phyloP scores from a whole-genome alignment of 1,140 invertebrate genomes.

The Chironomus tepperi region DNA sequence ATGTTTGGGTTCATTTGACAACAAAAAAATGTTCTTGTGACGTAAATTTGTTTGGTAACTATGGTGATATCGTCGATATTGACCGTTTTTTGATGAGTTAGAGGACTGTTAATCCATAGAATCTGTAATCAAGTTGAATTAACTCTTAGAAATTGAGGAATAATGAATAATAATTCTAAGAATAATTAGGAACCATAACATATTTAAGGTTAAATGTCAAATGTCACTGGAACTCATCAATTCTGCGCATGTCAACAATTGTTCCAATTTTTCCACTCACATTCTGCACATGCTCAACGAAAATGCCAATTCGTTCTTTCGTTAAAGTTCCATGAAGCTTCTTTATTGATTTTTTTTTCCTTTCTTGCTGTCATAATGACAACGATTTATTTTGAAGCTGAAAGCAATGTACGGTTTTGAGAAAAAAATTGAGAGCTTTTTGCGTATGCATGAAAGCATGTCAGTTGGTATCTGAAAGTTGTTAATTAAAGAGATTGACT shows the following conservation, averaged over 20 bases:
- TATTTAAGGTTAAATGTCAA: conserved; percentile 2
- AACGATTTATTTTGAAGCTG: neutral
- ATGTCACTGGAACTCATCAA: neutral
- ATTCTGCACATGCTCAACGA: neutral
- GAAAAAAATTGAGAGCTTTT: conserved; percentile 2
- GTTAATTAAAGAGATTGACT: neutral
- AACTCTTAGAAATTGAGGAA: no score
- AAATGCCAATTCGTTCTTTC: neutral
- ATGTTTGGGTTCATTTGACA: neutral
- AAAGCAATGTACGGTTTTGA: neutral
- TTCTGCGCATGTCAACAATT: neutral
- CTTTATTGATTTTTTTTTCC: neutral
- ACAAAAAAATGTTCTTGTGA: no score
- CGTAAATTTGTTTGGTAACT: no score
- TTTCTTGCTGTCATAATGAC: neutral
- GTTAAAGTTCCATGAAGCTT: conserved; percentile 7
- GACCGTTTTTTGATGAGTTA: no score
- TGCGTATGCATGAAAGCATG: no score
- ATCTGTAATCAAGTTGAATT: no score
- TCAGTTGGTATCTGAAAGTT: neutral
- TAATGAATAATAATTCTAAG: no score
- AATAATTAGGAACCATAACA: neutral
- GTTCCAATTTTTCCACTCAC: neutral
- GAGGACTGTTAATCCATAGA: no score
- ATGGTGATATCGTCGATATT: no score